Evolutionary conservation across 1,140 invertebrate genomes (phyloP), one percentile per base, ranked within the genome.

Genomic region (Lordiphosa stackelbergi): DNA sequence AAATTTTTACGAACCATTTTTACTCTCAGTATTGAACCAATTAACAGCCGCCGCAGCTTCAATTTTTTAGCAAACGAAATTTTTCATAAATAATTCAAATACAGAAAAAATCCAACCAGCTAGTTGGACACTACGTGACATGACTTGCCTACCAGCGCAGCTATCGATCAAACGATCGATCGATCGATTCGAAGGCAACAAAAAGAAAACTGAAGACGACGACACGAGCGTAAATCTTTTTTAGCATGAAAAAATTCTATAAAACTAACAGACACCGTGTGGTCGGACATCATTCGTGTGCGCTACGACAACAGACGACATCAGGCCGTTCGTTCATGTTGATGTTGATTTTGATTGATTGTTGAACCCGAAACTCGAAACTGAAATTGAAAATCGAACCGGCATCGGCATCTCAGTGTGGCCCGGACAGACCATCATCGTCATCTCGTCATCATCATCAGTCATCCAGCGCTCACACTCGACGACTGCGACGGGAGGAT

Each of bases 171-270:
- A 77, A 53, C 64, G 69, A 60, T 73, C 69, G 45, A 60, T 42
- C 51, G 56, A 65, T 59, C 49, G 41, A 54, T 38, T 40, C 45
- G 36, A 54, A 78, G 66, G 66, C 74, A 70, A 68, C 74, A 74
- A 81, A 63, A 81, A 81, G 72, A 81, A 81, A 81, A 83, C 62
- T 83, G 68, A 83, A 72, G 77, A 83, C 71, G 71, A 83, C 77
- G 71, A 83, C 75, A 81, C 64, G 77, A 81, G 72, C 77, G 75
- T 83, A 81, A 81, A 83, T 83, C 72, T 83, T 74, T 66, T 81
- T 81, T 81, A 81, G 75, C 75, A 83, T 83, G 71, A 79, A 85
- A 83, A 86, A 86, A 86, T 84, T 77, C 74, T 86, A 86, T 86
- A 86, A 86, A 86, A 86, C 84, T 86, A 86, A 86, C 84, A 84